Base-by-base conservation (phyloP, 2,113 vertebrate genomes). In the Globicephala melas region DNA sequence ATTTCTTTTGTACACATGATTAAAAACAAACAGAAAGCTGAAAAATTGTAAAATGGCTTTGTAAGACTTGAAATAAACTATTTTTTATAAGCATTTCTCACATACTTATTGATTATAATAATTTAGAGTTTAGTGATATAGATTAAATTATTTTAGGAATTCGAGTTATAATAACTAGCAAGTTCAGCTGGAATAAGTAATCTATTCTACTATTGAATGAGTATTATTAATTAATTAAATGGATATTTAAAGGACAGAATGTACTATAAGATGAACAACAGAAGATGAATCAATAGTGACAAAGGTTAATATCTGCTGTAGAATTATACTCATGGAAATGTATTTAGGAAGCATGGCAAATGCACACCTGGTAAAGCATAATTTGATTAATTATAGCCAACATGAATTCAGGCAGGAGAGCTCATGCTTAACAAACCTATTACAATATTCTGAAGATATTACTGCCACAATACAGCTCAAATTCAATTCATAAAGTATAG, bases 311-410 rank as follows among this genome's bases (percentile, higher is more conserved):
- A 86, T 85, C 81, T 80, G 62, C 55, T 73, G 0, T 70, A 77
- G 60, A 85, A 86, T 89, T 92, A 50, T 31, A 79, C 36, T 89
- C 50, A 77, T 47, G 21, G 53, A 93, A 86, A 92, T 0, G 3
- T 79, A 93, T 41, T 95, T 92, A 95, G 71, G 70, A 31, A 93
- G n/a, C 17, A 67, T 28, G 9, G n/a, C 2, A 44, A 89, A 89
- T 36, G 58, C 6, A 70, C 36, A 94, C 74, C 83, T 87, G 93
- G 68, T 82, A 58, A 58, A 70, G 60, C 10, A 44, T 76, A 82
- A 95, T 89, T 92, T 96, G 80, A 97, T 94, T 94, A 95, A 96
- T 92, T 81, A 74, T 14, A 77, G 44, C 12, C n/a, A 77, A 70
- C 15, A 18, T 70, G 28, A 65, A 96, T 95, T 94, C 73, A 95